These are phyloP conservation scores for Heliothis subflexa DNA, from an alignment of 1,140 invertebrate genomes.

Conservation along the genomic window DNA sequence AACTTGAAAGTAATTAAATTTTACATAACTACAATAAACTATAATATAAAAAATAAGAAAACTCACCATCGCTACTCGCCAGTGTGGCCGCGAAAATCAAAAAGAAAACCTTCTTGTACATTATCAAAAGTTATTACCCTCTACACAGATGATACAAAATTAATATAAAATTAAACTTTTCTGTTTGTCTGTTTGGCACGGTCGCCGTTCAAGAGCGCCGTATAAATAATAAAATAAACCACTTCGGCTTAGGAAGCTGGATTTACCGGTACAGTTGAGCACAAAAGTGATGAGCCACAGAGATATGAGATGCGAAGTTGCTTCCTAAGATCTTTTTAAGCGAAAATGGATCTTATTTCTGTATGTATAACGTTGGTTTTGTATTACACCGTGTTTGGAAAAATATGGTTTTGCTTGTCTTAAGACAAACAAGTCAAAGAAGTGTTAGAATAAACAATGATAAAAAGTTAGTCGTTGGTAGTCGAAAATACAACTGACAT, in stretches of 20 bases:
- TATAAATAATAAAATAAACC: constrained; percentile 71
- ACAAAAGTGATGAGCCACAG: constrained; percentile 50
- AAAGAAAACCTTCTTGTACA: constrained; percentile 58
- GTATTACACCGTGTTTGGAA: neutral
- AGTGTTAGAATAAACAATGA: neutral
- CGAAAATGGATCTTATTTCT: constrained; percentile 6
- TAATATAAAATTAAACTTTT: constrained; percentile 35
- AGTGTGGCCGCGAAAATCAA: constrained; percentile 66
- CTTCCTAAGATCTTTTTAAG: neutral
- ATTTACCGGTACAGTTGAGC: constrained; percentile 69
- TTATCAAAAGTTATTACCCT: constrained; percentile 27
- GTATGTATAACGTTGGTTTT: neutral
- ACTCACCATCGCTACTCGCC: constrained; percentile 70
- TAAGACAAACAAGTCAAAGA: neutral
- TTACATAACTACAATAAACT: too few relatives aligned
- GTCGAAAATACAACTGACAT: neutral
- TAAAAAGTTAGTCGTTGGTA: neutral
- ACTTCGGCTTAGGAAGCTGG: constrained; percentile 61
- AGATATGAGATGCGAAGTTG: neutral
- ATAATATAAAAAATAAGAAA: constrained; percentile 4
- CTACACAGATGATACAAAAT: constrained; percentile 43
- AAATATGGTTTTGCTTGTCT: neutral
- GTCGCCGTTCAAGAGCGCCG: constrained; percentile 45
- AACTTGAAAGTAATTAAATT: too few relatives aligned
- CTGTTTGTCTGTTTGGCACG: constrained; percentile 45